These are phyloP conservation scores for Portevinia maculata DNA, from an alignment of 2,888 invertebrate species.

Conservation along the genomic window DNA sequence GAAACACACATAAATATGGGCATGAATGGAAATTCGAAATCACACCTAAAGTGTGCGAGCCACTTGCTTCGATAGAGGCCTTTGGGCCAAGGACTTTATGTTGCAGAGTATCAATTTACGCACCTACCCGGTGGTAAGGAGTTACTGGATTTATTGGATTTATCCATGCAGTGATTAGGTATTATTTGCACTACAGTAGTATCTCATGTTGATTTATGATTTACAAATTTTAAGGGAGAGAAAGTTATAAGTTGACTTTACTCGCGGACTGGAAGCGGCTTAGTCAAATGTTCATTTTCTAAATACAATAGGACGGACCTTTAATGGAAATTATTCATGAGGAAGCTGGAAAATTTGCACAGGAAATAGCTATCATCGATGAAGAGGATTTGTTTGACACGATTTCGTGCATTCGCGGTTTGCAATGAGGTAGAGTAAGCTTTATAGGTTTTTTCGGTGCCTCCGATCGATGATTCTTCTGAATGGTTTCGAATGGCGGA, in stretches of 20 bases:
- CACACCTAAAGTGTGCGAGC: slow-evolving; percentile 37
- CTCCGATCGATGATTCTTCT: slow-evolving; percentile 1
- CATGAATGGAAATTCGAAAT: slow-evolving; percentile 27
- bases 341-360: slow-evolving; percentile 10
- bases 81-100: not conserved
- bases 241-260: not conserved
- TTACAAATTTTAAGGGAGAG: not conserved
- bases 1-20: slow-evolving; percentile 29
- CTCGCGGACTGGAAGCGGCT: not conserved
- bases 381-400: slow-evolving; percentile 11
- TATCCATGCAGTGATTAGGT: slow-evolving; percentile 41
- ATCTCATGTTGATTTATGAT: slow-evolving; percentile 53
- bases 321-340: slow-evolving; percentile 19
- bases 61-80: not conserved
- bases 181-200: slow-evolving; percentile 21
- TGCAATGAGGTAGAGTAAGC: slow-evolving; percentile 17
- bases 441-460: slow-evolving; percentile 10
- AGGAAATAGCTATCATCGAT: not conserved
- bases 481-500: too few species aligned
- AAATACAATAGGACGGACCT: not conserved
- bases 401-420: slow-evolving; percentile 26
- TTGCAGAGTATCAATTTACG: not conserved
- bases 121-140: slow-evolving; percentile 13
- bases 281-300: not conserved
- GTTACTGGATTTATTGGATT: slow-evolving; percentile 50